Conservation (phyloP, 30 jellyfish, hydroid and myxozoan genomes). For the Aurelia sp. region DNA sequence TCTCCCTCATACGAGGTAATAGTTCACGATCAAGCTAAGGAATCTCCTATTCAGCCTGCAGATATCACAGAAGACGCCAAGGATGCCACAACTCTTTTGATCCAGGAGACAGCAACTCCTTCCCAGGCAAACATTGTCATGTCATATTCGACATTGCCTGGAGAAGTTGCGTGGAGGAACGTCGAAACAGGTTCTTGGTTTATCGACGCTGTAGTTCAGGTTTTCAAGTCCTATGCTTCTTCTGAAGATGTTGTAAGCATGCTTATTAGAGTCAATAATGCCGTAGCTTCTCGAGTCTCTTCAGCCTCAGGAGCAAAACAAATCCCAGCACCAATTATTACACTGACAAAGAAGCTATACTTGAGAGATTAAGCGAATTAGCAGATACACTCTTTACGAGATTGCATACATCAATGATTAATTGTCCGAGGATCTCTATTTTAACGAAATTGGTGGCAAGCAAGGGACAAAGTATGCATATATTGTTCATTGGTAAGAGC, state of each 20-base stretch:
- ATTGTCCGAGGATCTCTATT: no score
- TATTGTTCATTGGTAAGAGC: no score
- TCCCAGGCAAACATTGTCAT: conserved; percentile 67
- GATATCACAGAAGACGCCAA: neutral
- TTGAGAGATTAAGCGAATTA: no score
- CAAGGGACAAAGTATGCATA: no score
- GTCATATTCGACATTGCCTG: conserved; percentile 91
- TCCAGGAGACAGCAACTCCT: conserved; percentile 56
- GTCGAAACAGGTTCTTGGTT: conserved; percentile 77
- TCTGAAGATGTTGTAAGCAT: conserved; percentile 77
- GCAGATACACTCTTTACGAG: no score
- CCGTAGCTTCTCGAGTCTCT: conserved; percentile 63
- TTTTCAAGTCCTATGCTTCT: conserved; percentile 61
- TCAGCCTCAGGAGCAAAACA: conserved; percentile 54
- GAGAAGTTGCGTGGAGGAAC: conserved; percentile 81
- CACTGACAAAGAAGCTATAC: conserved; percentile 77
- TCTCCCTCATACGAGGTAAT: conserved; percentile 34
- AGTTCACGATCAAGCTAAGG: neutral
- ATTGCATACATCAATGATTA: no score
- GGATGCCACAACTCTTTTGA: conserved; percentile 9
- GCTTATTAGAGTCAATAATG: conserved; percentile 70
- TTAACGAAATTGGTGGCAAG: no score
- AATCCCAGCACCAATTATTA: conserved; percentile 77
- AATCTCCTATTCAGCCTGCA: neutral
- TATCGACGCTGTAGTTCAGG: conserved; percentile 73